phyloP scores from a whole-genome alignment of 30 jellyfish, hydroid and myxozoan genomes.

The Aurelia sp. region DNA sequence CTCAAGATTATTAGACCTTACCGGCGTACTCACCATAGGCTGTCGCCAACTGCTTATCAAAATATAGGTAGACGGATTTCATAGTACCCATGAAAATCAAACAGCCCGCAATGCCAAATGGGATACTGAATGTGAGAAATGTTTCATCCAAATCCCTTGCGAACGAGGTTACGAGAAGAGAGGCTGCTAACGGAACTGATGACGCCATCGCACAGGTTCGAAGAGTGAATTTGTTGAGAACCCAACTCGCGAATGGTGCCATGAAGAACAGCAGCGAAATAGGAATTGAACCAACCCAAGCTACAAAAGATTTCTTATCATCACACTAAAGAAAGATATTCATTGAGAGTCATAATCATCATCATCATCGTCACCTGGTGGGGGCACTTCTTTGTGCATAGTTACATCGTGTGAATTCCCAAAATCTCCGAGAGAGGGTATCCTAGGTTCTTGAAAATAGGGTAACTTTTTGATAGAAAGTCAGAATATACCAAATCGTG shows the following conservation, averaged over 20 bases:
- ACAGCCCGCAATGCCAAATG: slow-evolving; percentile 33
- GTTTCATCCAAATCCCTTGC: slow-evolving; percentile 7
- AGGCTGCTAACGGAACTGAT: slow-evolving; percentile 24
- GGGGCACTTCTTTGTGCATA: too few species aligned
- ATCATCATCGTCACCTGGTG: too few species aligned
- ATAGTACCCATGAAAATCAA: background rate
- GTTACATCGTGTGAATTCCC: too few species aligned
- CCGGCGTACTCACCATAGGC: slow-evolving; percentile 32
- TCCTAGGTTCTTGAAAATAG: too few species aligned
- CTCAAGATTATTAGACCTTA: too few species aligned
- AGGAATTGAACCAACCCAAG: slow-evolving; percentile 64
- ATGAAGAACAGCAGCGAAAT: slow-evolving; percentile 17
- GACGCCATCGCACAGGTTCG: slow-evolving; percentile 11
- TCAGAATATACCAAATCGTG: too few species aligned
- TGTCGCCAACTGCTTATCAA: slow-evolving; percentile 33
- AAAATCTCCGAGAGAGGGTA: too few species aligned
- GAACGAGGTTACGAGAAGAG: slow-evolving; percentile 32
- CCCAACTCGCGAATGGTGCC: slow-evolving; percentile 38
- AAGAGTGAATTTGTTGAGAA: slow-evolving; percentile 6
- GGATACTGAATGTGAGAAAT: slow-evolving; percentile 37
- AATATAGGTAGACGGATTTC: slow-evolving; percentile 17
- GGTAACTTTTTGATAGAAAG: too few species aligned
- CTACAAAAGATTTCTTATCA: background rate
- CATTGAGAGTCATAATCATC: too few species aligned
- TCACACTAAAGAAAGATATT: too few species aligned